Percentiles rank a stretch among this genome's conserved stretches.
These are phyloP conservation scores for Alosa alosa DNA, from an alignment of 2,113 vertebrate genomes.

Conservation along the genomic window DNA sequence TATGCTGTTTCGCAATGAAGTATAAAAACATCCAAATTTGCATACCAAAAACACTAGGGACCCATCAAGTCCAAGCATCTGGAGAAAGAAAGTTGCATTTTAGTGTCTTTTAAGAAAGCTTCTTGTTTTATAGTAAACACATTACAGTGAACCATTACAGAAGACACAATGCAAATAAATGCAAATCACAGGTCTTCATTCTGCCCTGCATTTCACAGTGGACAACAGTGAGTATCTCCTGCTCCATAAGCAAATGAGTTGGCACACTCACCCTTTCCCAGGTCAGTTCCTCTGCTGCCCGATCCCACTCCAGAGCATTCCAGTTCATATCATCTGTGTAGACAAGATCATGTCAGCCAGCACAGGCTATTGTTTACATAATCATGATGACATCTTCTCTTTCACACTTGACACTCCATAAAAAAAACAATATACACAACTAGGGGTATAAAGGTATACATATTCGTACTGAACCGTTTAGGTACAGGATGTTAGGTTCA, in stretches of 20 bases:
- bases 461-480: too few species aligned
- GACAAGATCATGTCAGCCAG: slow-evolving; percentile 26
- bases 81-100: background rate
- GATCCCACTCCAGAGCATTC: slow-evolving; percentile 96
- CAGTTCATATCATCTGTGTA: slow-evolving; percentile 93
- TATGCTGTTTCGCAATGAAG: background rate
- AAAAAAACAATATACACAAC: background rate
- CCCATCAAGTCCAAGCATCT: slow-evolving; percentile 97
- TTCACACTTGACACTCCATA: background rate
- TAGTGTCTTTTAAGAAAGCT: background rate
- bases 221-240: background rate
- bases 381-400: background rate
- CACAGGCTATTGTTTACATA: background rate
- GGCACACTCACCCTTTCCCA: slow-evolving; percentile 85
- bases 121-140: background rate
- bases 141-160: background rate
- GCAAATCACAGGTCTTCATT: too few species aligned
- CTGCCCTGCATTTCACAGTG: background rate
- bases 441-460: background rate
- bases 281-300: slow-evolving; percentile 93
- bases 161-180: too few species aligned
- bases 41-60: slow-evolving; percentile 92
- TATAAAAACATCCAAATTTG: background rate
- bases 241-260: background rate
- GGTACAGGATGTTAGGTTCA: too few species aligned